A percentile compares a stretch with the other conserved stretches of the same genome.
Evolutionary conservation across 2,888 invertebrate species (phyloP).

Genomic region (Cerastoderma edule): DNA sequence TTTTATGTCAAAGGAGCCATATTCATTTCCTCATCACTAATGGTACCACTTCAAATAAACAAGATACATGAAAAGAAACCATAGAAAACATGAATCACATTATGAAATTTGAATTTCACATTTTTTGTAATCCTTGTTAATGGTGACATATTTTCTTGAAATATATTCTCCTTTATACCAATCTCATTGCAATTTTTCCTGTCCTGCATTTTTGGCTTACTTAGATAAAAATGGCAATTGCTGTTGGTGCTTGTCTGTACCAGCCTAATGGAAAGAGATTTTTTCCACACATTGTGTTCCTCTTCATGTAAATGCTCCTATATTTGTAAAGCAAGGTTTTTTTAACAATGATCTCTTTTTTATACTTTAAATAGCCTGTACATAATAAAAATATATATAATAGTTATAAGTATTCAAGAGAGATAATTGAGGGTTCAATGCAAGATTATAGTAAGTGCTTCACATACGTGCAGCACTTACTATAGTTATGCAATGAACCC

Average conservation of each 20-base stretch:
- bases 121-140: not conserved
- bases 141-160: not conserved
- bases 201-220: too few relatives aligned
- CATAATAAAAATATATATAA: constrained; percentile 4
- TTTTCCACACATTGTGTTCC: not conserved
- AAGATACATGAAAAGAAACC: too few relatives aligned
- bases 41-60: too few relatives aligned
- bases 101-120: not conserved
- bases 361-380: not conserved
- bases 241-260: too few relatives aligned
- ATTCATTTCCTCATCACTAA: too few relatives aligned
- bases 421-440: not conserved
- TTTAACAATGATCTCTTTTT: constrained; percentile 10
- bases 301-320: not conserved
- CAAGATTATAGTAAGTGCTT: not conserved
- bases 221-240: too few relatives aligned
- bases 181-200: too few relatives aligned
- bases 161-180: not conserved
- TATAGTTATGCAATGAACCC: not conserved
- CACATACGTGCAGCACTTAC: not conserved
- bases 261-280: not conserved
- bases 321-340: not conserved
- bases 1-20: too few relatives aligned
- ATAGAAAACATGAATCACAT: too few relatives aligned
- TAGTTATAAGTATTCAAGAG: constrained; percentile 20